Evolutionary conservation across 2,888 invertebrate species (phyloP).

Genomic region (Trachelus tabidus): DNA sequence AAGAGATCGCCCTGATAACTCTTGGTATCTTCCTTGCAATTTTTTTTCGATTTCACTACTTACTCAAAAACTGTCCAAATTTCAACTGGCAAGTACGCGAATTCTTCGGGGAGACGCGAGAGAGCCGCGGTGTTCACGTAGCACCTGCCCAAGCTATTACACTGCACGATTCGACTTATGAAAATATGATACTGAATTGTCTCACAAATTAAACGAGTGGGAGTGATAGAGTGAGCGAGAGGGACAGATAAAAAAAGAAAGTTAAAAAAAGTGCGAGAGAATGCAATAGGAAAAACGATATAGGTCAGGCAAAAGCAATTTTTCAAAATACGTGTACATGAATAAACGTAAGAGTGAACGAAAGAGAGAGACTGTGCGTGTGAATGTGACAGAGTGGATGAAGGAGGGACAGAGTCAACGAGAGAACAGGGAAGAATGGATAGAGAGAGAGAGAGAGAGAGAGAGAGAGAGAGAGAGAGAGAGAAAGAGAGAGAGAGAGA

Average conservation of each 20-base stretch:
- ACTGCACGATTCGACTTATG: background rate
- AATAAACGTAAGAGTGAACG: background rate
- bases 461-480: background rate
- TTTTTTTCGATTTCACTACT: conserved; percentile 11
- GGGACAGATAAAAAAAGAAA: background rate
- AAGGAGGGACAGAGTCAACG: background rate
- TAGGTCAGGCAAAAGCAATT: background rate
- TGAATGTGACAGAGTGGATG: background rate
- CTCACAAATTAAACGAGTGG: background rate
- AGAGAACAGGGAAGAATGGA: background rate
- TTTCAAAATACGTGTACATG: background rate
- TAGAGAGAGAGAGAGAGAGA: background rate
- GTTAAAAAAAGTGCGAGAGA: background rate
- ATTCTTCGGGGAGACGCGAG: background rate
- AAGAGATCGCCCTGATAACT: background rate
- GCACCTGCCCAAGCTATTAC: background rate
- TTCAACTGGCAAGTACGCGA: background rate
- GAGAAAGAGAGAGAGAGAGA: background rate
- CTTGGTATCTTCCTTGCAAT: conserved; percentile 6
- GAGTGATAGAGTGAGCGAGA: background rate
- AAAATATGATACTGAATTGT: background rate
- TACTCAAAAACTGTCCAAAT: background rate
- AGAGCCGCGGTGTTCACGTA: background rate
- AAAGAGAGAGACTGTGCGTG: background rate
- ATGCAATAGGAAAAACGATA: background rate